Percentiles rank a stretch among this genome's conserved stretches.
phyloP scores from a whole-genome alignment of 2,113 vertebrate genomes.

The Ondatra zibethicus region DNA sequence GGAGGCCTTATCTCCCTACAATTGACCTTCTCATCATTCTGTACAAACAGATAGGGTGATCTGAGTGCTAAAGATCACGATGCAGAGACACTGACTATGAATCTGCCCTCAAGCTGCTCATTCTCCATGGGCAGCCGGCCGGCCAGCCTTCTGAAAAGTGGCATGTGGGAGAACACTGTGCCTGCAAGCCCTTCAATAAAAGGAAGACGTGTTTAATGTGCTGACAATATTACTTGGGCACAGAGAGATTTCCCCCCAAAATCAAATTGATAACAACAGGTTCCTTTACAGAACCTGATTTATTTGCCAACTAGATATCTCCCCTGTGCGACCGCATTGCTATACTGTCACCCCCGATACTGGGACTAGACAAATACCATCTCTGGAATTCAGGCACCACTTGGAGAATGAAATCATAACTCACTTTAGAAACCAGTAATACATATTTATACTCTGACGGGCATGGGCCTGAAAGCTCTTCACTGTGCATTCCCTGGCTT shows the following conservation, averaged over 20 bases:
- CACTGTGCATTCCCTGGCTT: slow-evolving; percentile 73
- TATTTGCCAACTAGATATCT: slow-evolving; percentile 84
- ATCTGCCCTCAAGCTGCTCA: neutral
- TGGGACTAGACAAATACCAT: slow-evolving; percentile 87
- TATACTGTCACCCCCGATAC: slow-evolving; percentile 85
- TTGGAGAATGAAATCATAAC: slow-evolving; percentile 88
- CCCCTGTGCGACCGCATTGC: slow-evolving; percentile 63
- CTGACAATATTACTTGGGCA: slow-evolving; percentile 70
- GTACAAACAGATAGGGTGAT: neutral
- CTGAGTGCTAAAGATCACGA: neutral
- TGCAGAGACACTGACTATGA: rapidly evolving
- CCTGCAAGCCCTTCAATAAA: slow-evolving; percentile 60
- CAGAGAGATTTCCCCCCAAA: slow-evolving; percentile 76
- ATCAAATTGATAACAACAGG: slow-evolving; percentile 87
- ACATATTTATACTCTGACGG: slow-evolving; percentile 87
- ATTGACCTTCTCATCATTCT: neutral
- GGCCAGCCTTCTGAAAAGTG: neutral
- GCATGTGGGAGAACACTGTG: slow-evolving; percentile 20
- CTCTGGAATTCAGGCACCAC: slow-evolving; percentile 86
- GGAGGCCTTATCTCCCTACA: no score
- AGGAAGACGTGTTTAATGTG: slow-evolving; percentile 53
- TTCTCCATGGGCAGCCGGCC: neutral
- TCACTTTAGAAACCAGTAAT: slow-evolving; percentile 86
- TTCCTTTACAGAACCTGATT: slow-evolving; percentile 84
- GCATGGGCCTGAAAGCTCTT: slow-evolving; percentile 77